A percentile compares a stretch with the other conserved stretches of the same genome.
These are phyloP conservation scores for Thereuonema tuberculata DNA, from an alignment of 1,140 invertebrate genomes.

Conservation along the genomic window DNA sequence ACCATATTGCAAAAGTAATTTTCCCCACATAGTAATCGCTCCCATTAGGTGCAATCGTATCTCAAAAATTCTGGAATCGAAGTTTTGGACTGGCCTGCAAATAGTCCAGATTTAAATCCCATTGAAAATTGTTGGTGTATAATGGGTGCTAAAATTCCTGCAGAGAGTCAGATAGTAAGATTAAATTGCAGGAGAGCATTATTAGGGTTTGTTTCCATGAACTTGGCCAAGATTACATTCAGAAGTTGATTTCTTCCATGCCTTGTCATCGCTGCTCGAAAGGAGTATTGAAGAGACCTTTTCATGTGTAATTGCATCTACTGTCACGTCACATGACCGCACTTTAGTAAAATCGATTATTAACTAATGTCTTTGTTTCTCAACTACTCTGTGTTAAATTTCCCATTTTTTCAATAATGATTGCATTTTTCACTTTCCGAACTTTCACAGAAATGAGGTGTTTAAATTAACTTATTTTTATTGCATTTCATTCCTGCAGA, in stretches of 20 bases:
- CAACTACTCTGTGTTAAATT: not conserved
- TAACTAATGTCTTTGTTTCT: not conserved
- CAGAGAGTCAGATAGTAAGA: not conserved
- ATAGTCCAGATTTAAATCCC: not conserved
- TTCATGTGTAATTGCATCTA: not conserved
- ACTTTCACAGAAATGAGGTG: not conserved
- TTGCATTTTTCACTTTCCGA: not conserved
- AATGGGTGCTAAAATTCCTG: slow-evolving; percentile 7
- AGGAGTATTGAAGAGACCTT: not conserved
- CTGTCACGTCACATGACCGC: not conserved
- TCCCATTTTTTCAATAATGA: not conserved
- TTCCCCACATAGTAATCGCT: not conserved
- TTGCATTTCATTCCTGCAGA: not conserved
- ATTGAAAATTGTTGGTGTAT: slow-evolving; percentile 7
- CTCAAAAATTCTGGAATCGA: not conserved
- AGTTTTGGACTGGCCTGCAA: not conserved
- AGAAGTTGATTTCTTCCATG: not conserved
- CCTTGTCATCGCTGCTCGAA: too few relatives aligned
- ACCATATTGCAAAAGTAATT: not conserved
- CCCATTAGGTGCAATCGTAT: not conserved
- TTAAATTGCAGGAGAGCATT: not conserved
- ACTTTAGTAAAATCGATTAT: not conserved
- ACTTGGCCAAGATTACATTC: not conserved
- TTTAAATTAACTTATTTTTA: not conserved
- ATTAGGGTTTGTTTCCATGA: not conserved